phyloP scores from a whole-genome alignment of 2,888 invertebrate species.

The Drosophila mercatorum region DNA sequence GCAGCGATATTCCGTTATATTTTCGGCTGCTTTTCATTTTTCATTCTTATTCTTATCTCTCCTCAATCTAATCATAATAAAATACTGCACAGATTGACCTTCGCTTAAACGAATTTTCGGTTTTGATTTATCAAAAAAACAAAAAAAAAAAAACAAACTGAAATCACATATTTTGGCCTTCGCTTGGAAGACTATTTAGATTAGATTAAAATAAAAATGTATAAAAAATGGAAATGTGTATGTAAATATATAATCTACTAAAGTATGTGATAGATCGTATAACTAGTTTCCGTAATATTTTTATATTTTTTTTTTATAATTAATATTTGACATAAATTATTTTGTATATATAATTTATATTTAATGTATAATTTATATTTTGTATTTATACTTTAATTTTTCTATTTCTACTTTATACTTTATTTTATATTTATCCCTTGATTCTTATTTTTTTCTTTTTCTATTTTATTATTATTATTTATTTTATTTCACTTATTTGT shows the following conservation, averaged over 20 bases:
- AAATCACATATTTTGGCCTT: background rate
- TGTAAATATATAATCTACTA: background rate
- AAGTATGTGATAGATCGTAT: background rate
- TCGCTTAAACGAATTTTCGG: background rate
- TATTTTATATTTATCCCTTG: too few relatives aligned
- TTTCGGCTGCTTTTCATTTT: background rate
- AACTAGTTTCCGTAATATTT: background rate
- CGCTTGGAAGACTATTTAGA: background rate
- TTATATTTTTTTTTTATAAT: too few relatives aligned
- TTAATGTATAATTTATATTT: background rate
- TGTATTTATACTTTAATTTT: background rate
- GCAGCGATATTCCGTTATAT: background rate
- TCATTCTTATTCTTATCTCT: background rate
- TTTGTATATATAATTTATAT: background rate
- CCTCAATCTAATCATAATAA: constrained; percentile 5
- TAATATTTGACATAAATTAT: too few relatives aligned
- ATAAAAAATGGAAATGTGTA: background rate
- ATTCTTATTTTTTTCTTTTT: background rate
- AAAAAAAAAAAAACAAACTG: background rate
- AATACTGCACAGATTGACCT: background rate
- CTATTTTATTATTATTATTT: too few relatives aligned
- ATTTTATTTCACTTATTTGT: too few relatives aligned
- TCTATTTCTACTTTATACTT: background rate
- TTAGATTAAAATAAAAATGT: background rate
- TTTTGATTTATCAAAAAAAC: background rate